Conservation (phyloP, 2,797 vertebrate genomes). For the Manis javanica region DNA sequence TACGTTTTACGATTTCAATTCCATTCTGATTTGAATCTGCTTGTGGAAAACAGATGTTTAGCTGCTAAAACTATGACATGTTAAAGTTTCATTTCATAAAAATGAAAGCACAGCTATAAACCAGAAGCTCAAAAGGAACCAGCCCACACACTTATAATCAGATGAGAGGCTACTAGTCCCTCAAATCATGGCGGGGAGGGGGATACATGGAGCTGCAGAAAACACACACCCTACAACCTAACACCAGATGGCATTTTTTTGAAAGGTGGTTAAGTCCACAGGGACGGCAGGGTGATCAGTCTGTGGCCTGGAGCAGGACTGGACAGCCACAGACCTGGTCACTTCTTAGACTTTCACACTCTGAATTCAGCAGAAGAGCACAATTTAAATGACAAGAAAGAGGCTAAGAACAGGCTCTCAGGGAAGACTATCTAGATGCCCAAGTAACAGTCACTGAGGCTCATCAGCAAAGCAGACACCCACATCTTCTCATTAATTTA, state of each 20-base stretch:
- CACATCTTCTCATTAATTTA: neutral
- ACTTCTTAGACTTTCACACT: no score
- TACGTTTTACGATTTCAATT: constrained; percentile 48
- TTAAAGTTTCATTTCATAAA: constrained; percentile 63
- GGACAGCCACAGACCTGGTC: fast-evolving
- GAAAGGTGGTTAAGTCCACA: neutral
- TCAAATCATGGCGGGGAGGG: neutral
- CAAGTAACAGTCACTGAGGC: neutral
- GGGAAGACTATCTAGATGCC: neutral
- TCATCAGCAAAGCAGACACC: neutral
- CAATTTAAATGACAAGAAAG: neutral
- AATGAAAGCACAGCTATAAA: constrained; percentile 60
- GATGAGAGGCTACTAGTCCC: neutral
- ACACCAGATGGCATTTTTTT: neutral
- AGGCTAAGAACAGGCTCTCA: neutral
- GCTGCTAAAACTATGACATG: constrained; percentile 58
- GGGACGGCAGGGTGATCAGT: no score
- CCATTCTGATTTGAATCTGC: constrained; percentile 18
- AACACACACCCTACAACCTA: neutral
- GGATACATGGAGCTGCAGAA: neutral
- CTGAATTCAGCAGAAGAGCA: neutral
- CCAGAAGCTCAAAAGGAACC: constrained; percentile 50
- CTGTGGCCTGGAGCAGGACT: neutral
- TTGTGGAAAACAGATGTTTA: constrained; percentile 57
- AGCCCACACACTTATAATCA: neutral